A percentile compares a stretch with the other conserved stretches of the same genome.
These are phyloP conservation scores for Teleogryllus occipitalis DNA, from an alignment of 1,140 invertebrate genomes.

Conservation along the genomic window DNA sequence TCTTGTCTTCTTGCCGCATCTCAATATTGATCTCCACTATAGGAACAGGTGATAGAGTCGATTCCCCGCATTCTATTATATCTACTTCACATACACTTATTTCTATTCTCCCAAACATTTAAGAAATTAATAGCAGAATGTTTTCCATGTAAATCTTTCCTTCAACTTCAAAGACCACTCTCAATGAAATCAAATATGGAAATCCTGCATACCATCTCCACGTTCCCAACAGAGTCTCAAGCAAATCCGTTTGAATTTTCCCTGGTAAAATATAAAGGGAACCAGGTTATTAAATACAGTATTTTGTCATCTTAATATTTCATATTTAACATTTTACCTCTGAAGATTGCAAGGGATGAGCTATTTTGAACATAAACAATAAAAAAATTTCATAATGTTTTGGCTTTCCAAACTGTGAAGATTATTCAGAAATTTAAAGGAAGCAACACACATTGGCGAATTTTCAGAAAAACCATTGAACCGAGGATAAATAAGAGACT, in stretches of 20 bases:
- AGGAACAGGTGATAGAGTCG: not conserved
- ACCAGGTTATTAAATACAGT: not conserved
- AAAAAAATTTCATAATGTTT: too few species aligned
- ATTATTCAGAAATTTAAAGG: not conserved
- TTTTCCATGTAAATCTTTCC: not conserved
- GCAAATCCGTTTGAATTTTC: conserved; percentile 11
- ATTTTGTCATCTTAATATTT: not conserved
- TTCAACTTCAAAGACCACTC: too few species aligned
- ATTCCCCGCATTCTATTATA: not conserved
- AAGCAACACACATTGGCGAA: not conserved
- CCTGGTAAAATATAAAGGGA: conserved; percentile 2
- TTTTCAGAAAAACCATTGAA: not conserved
- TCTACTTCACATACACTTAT: not conserved
- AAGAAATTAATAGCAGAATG: not conserved
- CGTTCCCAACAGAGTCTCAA: conserved; percentile 9
- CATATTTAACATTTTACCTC: too few species aligned
- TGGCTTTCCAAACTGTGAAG: too few species aligned
- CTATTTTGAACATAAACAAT: too few species aligned
- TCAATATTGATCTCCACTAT: not conserved
- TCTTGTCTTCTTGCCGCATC: not conserved
- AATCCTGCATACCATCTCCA: not conserved
- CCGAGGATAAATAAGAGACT: not conserved
- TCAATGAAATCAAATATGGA: not conserved
- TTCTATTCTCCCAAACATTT: not conserved
- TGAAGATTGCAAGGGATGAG: too few species aligned